phyloP scores from a whole-genome alignment of 1,140 invertebrate species.

The Neodiprion lecontei region DNA sequence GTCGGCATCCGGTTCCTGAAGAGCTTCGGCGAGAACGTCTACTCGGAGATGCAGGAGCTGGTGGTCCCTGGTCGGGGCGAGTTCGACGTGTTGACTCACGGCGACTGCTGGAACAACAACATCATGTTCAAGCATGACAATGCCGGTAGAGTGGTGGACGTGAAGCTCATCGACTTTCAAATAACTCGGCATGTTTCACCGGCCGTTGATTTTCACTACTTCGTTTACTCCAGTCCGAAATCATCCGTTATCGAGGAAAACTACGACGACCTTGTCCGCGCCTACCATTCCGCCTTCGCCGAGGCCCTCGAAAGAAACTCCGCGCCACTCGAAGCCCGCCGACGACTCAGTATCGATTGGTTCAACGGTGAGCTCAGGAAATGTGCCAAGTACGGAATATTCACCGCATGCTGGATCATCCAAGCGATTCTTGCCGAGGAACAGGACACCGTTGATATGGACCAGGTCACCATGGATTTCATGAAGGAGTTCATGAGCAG shows the following conservation, averaged over 20 bases:
- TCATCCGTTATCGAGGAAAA: slow-evolving; percentile 37
- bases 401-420: slow-evolving; percentile 38
- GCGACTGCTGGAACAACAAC: slow-evolving; percentile 59
- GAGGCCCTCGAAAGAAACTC: slow-evolving; percentile 28
- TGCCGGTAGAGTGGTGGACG: slow-evolving; percentile 23
- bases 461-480: slow-evolving; percentile 15
- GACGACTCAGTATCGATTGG: slow-evolving; percentile 34
- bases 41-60: slow-evolving; percentile 20
- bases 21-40: not conserved
- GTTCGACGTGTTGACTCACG: slow-evolving; percentile 51
- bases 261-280: slow-evolving; percentile 44
- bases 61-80: slow-evolving; percentile 25
- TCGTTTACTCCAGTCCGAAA: slow-evolving; percentile 49
- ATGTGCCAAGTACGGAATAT: slow-evolving; percentile 38
- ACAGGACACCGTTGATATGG: slow-evolving; percentile 21
- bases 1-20: not conserved
- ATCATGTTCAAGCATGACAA: slow-evolving; percentile 47
- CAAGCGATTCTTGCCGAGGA: slow-evolving; percentile 36
- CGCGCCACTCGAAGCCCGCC: slow-evolving; percentile 21
- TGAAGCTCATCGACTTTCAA: slow-evolving; percentile 55
- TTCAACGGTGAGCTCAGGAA: slow-evolving; percentile 36
- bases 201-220: slow-evolving; percentile 47
- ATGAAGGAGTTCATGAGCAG: not conserved
- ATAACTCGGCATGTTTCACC: slow-evolving; percentile 43
- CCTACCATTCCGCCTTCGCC: slow-evolving; percentile 42